phyloP scores from a whole-genome alignment of 2,888 invertebrate species.

The Diaphora mendica region DNA sequence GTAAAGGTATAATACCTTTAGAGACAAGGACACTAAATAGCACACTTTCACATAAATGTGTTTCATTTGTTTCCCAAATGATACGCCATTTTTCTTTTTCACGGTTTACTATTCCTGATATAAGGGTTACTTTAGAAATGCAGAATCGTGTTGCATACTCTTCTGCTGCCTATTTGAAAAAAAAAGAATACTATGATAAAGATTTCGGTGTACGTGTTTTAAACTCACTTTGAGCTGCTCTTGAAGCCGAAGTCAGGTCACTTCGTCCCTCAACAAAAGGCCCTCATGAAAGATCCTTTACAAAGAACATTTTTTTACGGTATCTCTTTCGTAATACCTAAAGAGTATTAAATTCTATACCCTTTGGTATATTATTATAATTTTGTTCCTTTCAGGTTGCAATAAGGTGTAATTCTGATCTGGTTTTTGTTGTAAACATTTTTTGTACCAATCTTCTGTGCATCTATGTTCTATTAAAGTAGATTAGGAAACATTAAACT shows the following conservation, averaged over 20 bases:
- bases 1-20: slow-evolving; percentile 31
- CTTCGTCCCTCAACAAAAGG: not conserved
- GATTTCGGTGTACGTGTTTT: not conserved
- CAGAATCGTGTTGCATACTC: not conserved
- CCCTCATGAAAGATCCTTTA: not conserved
- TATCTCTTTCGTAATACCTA: not conserved
- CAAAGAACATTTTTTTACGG: not conserved
- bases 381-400: not conserved
- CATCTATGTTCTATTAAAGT: not conserved
- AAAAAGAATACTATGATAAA: not conserved
- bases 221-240: not conserved
- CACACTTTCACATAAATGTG: slow-evolving; percentile 33
- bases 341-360: too few relatives aligned
- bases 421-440: not conserved
- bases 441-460: not conserved
- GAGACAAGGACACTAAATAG: slow-evolving; percentile 18
- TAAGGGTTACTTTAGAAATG: not conserved
- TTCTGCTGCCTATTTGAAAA: not conserved
- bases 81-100: not conserved
- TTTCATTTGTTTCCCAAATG: slow-evolving; percentile 10
- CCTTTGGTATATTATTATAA: not conserved
- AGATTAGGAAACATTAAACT: not conserved
- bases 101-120: not conserved
- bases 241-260: not conserved
- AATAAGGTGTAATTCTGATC: not conserved